A percentile compares a stretch with the other conserved stretches of the same genome.
phyloP scores from a whole-genome alignment of 2,797 vertebrate species.

The Acrossocheilus wenchowensis region DNA sequence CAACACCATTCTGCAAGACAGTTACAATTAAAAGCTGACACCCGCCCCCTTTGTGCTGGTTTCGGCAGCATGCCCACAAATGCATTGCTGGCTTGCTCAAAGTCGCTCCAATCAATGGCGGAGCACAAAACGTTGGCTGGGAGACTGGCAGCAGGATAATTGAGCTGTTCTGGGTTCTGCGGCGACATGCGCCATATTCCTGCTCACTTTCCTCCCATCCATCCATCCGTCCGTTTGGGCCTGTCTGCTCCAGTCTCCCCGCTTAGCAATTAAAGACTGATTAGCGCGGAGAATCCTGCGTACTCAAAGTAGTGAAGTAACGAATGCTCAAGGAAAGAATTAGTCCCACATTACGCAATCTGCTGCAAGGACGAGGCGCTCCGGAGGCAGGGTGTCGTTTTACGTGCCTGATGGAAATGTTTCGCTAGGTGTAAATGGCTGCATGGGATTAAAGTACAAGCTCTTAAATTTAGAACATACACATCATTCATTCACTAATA shows the following conservation, averaged over 20 bases:
- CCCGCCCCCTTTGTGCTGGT: constrained; percentile 81
- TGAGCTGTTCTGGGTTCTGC: constrained; percentile 66
- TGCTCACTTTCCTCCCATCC: not conserved
- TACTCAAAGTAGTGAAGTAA: not conserved
- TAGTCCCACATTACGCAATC: constrained; percentile 28
- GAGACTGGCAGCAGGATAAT: constrained; percentile 67
- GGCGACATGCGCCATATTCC: constrained; percentile 60
- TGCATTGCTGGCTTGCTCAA: constrained; percentile 76
- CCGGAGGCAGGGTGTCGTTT: not conserved
- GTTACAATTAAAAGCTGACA: constrained; percentile 99
- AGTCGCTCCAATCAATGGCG: constrained; percentile 69
- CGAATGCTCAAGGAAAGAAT: constrained; percentile 4
- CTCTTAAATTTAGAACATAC: not conserved
- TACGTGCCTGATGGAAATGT: constrained; percentile 12
- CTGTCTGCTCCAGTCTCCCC: constrained; percentile 7
- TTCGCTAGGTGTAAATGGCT: constrained; percentile 1
- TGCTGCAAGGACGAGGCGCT: constrained; percentile 20
- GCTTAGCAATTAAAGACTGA: constrained; percentile 19
- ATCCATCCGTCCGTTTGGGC: not conserved
- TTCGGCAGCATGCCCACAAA: constrained; percentile 80
- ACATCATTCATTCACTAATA: not conserved
- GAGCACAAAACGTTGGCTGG: constrained; percentile 59
- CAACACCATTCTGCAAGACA: constrained; percentile 98
- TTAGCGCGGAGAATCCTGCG: not conserved
- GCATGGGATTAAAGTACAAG: constrained; percentile 6